Conservation (phyloP, 2,113 vertebrate species). For the Galbula dea region DNA sequence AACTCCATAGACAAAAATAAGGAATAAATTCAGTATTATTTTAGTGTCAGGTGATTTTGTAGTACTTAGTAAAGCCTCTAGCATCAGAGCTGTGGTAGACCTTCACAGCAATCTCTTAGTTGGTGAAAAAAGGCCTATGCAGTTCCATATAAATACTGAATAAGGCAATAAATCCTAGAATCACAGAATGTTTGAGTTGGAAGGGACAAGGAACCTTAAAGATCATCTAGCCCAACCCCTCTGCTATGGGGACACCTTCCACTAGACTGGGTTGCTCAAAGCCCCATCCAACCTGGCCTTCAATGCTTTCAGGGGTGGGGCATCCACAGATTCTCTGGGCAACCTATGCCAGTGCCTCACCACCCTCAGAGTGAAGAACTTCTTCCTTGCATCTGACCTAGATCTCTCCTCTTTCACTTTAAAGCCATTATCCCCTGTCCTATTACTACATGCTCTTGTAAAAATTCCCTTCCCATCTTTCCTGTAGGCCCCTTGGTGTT, state of each 20-base stretch:
- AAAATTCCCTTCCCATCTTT: neutral
- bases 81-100: neutral
- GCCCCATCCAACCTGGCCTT: neutral
- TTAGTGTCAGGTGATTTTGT: neutral
- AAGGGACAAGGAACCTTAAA: neutral
- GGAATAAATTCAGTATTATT: neutral
- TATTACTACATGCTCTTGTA: neutral
- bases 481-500: neutral
- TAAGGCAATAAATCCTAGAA: neutral
- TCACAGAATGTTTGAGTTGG: neutral
- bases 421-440: neutral
- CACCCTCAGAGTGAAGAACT: neutral
- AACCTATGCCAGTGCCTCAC: neutral
- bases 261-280: neutral
- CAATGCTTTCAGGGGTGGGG: neutral
- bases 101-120: neutral
- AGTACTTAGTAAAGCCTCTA: neutral
- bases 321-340: neutral
- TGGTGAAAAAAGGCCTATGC: neutral
- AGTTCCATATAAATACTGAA: neutral
- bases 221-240: neutral
- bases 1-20: neutral
- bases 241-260: neutral
- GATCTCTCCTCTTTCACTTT: neutral
- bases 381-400: neutral